Evolutionary conservation across 2,113 vertebrate genomes (phyloP), one percentile per base, ranked within the genome.

Genomic region (Thamnophis sirtalis): DNA sequence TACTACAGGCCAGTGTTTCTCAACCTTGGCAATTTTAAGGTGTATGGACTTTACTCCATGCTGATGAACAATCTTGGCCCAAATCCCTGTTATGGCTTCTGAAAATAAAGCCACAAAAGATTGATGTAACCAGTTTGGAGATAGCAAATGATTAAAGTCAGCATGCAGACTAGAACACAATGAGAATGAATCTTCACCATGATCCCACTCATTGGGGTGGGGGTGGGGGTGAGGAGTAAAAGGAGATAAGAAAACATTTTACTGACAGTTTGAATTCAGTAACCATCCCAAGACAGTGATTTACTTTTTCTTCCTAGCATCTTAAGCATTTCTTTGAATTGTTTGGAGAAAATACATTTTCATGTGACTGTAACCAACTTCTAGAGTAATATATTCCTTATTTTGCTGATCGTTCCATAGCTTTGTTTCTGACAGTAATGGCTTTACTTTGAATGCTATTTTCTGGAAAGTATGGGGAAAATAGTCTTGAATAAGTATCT

Each of bases 271-370:
- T 28, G 88, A 96, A 92, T 93, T 86, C 15, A 24, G 43, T 87
- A 92, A 93, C 9, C 15, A 9, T 91, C 93, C 84, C 84, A 33
- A 93, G 93, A 93, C 38, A 86, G 15, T 33, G 92, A 91, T 33
- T 89, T 89, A 68, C 49, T 6, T 86, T 0, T 73, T 24, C 17
- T 91, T 26, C 92, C 92, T 93, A 85, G 43, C 3, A 84, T 88
- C 48, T 94, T 55, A 94, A 94, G 92, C 88, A 90, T 10, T 92
- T 55, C 84, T 92, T 15, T 56, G 84, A 50, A 56, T 48, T 92
- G 93, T 51, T 90, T 56, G 88, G 91, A 89, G 54, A 95, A 96
- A 94, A 95, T 26, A 93, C 84, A 26, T 89, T 80, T 92, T 93
- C 80, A 90, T 84, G 84, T 53, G 38, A 90, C 90, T 49, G 91